These are phyloP conservation scores for Cyclina sinensis DNA, from an alignment of 1,140 invertebrate genomes.

Conservation along the genomic window DNA sequence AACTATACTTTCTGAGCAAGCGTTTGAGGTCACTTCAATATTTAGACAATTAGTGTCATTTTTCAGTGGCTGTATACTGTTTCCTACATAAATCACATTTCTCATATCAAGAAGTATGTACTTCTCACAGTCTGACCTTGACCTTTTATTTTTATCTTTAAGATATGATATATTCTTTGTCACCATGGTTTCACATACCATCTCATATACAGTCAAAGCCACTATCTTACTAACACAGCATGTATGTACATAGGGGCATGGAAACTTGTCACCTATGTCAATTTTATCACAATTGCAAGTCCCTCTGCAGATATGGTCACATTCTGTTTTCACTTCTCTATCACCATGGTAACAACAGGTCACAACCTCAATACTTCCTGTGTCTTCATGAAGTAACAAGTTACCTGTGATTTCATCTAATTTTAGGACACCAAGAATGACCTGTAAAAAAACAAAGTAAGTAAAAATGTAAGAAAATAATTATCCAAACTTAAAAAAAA, in stretches of 20 bases:
- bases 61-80: neutral
- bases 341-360: slow-evolving; percentile 49
- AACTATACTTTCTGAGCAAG: neutral
- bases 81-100: slow-evolving; percentile 13
- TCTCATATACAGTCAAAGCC: neutral
- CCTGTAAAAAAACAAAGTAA: too few species aligned
- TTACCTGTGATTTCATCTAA: slow-evolving; percentile 25
- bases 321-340: neutral
- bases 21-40: neutral
- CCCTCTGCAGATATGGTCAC: neutral
- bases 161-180: neutral
- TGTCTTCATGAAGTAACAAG: slow-evolving; percentile 9
- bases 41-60: neutral
- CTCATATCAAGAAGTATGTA: slow-evolving; percentile 33
- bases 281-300: slow-evolving; percentile 14
- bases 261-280: slow-evolving; percentile 10
- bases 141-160: neutral
- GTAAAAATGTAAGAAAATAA: too few species aligned
- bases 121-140: neutral
- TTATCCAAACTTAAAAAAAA: neutral
- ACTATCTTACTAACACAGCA: slow-evolving; percentile 52
- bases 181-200: slow-evolving; percentile 18
- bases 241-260: slow-evolving; percentile 41
- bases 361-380: slow-evolving; percentile 32
- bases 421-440: slow-evolving; percentile 17